Evolutionary conservation across 2,888 invertebrate species (phyloP).

Genomic region (Taphrorychus bicolor): DNA sequence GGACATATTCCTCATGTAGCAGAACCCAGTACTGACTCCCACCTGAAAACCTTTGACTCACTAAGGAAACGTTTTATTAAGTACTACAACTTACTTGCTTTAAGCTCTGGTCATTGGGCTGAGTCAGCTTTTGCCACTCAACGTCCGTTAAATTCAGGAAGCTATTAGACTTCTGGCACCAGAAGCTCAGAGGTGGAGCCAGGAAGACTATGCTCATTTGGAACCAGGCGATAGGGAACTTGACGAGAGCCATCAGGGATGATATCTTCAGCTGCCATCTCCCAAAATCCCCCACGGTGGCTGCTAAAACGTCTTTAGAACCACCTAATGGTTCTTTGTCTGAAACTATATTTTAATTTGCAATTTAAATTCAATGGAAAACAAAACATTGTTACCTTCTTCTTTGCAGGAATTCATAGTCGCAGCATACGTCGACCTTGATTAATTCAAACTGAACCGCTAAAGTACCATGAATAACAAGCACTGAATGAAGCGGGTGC

Average conservation of each 20-base stretch:
- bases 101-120: slow-evolving; percentile 34
- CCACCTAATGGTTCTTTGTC: no score
- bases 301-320: neutral
- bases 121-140: slow-evolving; percentile 60
- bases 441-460: no score
- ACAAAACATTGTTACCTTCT: neutral
- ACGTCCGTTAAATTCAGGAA: slow-evolving; percentile 51
- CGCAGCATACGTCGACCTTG: neutral
- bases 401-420: neutral
- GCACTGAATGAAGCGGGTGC: no score
- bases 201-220: slow-evolving; percentile 69
- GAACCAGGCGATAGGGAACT: slow-evolving; percentile 69
- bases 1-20: slow-evolving; percentile 48
- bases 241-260: slow-evolving; percentile 65
- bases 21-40: slow-evolving; percentile 50
- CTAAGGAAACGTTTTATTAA: neutral
- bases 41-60: slow-evolving; percentile 41
- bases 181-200: slow-evolving; percentile 67
- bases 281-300: slow-evolving; percentile 65
- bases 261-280: slow-evolving; percentile 66
- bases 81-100: slow-evolving; percentile 12
- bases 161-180: slow-evolving; percentile 60
- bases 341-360: neutral
- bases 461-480: no score
- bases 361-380: no score